Evolutionary conservation across 2,113 vertebrate species (phyloP), one percentile per base, ranked within the genome.

Genomic region (Callorhinus ursinus): DNA sequence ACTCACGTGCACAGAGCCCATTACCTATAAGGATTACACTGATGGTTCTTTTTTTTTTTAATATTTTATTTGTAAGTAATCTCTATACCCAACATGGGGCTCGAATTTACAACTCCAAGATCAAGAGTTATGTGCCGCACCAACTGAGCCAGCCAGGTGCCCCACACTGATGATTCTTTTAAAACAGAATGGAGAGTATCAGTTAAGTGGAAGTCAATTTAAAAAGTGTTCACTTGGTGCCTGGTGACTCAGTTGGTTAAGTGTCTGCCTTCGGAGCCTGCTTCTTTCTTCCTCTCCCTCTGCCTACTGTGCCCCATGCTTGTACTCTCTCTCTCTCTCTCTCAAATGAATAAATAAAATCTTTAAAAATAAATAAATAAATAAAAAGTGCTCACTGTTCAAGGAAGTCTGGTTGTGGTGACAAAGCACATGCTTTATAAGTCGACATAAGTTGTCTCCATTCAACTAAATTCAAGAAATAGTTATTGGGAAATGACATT

Each of bases 381-480:
- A 67, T 49, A 83, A 36, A 71, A 91, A 88, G 22, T 46, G 7
- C 55, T 61, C 15, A 26, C 24, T 72, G 26, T 83, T 76, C 46
- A 24, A 71, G 22, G 69, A 81, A 82, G 86, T 69, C 61, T 72
- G 67, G 46, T 36, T 83, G 9, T 74, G 24, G 15, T 57, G 28
- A 82, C 4, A 94, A 74, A 87, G 61, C 49, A 84, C 7, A 77
- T 8, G 24, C 3, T 82, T 36, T 46, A 4, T 74, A 74, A 63
- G 57, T 67, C 67, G 92, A 49, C n/a, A 59, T 31, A 31, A 86
- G 49, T 71, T 95, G 31, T 24, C 11, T 96, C 72, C 28, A 86
- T 72, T 82, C 88, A 72, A 67, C 61, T 82, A 96, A 55, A 84
- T 74, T 92, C 24, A 74, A 89, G 26, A 86, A 89, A 92, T 65